Evolutionary conservation across 2,113 vertebrate genomes (phyloP), one percentile per base, ranked within the genome.

Genomic region (Thalassarche chlororhynchos): DNA sequence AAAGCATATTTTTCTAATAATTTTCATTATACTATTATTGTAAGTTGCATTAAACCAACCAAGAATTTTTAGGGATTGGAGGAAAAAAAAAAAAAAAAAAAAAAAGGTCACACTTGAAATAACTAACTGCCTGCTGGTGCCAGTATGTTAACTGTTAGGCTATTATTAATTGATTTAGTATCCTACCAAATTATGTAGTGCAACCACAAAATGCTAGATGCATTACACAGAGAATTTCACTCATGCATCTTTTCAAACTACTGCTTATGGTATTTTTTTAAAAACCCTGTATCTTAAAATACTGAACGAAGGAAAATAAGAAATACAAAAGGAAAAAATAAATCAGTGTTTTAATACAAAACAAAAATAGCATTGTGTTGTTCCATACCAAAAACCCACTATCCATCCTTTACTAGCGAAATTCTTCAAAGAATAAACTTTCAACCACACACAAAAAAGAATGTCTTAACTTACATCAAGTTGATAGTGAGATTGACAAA

Each of bases 131-230:
- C 82, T 95, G 92, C 79, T 96, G 87, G 78, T 83, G 49, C 54
- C 87, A 96, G 62, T 40, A 90, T 89, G 82, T 71, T 96, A 97
- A 76, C 81, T 89, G 87, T 52, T 46, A 96, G 34, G 54, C 68
- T 86, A 57, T 52, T 79, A 94, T 76, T 93, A 93, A 95, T 69
- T 93, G 58, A 88, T 71, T 68, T 94, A 71, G n/a, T 66, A 52
- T 38, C 23, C 36, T 81, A 80, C 52, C 36, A 90, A 77, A 84
- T 52, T 65, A 19, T 29, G 24, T 40, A 79, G 17, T 47, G 5
- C 44, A 93, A 70, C 46, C 74, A 84, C 75, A 90, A 77, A 94
- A 68, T 40, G 17, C 40, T 49, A 94, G 51, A 44, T 70, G 58
- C 36, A 93, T n/a, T 86, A 60, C n/a, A 82, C 7, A 60, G 26